Base-by-base conservation (phyloP, 2,888 invertebrate genomes). In the Melanargia galathea region DNA sequence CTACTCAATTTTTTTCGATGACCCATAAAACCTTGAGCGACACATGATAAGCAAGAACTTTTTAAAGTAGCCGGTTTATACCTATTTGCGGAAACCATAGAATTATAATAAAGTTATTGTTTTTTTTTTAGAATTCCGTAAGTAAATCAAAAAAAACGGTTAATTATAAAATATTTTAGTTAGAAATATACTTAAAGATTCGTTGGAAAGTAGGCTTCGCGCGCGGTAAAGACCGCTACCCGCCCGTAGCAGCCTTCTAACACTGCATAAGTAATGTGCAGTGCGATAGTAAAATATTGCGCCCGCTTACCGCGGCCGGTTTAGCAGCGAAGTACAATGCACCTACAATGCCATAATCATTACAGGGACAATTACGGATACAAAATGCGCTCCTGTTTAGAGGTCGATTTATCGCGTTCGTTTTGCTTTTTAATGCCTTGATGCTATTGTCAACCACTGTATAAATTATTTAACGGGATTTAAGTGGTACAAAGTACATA, bases 321-420 rank as follows among this genome's bases (percentile, higher is more conserved):
- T 86, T 81, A 69, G 75, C 79, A 76, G 75, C 78, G 81, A 78
- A 76, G 74, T 73, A 74, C 75, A 75, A 73, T 79, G 77, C 77
- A 81, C 77, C 73, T 79, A 86, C 87, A 88, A 87, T 87, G 86
- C 85, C 84, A 87, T 83, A 82, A 86, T 83, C 83, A 88, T 87
- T 87, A 86, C 70, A 74, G 76, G 73, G 76, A 81, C 82, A 86
- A 87, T 87, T 86, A 87, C 80, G 72, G 77, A 77, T 79, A 83
- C 81, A 82, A 81, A 84, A 81, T 79, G 71, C 71, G 75, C 74
- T 70, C 68, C 65, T 63, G 68, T 68, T 63, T 63, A 69, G 63
- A 69, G 68, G 68, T 64, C 66, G 68, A 61, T 63, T 63, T 60
- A 46, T 57, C 57, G 33, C 46, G 33, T 46, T 57, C 45, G 46